phyloP scores from a whole-genome alignment of 2,113 vertebrate genomes.

The Chaetops frenatus region DNA sequence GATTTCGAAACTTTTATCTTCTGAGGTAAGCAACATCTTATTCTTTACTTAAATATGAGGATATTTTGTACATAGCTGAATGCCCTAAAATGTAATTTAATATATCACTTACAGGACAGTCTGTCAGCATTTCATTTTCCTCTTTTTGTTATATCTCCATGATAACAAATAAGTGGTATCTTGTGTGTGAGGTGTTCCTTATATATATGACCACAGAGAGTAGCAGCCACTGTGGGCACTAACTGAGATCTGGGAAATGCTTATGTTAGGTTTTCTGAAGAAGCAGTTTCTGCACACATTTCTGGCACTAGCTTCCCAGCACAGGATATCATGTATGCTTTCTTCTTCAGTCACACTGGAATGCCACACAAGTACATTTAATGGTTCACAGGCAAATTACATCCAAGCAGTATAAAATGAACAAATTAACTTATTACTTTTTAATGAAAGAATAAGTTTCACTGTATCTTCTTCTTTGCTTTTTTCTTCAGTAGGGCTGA shows the following conservation, averaged over 20 bases:
- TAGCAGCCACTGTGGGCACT: not conserved
- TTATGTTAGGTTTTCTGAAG: not conserved
- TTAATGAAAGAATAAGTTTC: not conserved
- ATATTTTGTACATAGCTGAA: not conserved
- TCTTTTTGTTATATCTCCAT: not conserved
- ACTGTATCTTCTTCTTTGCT: not conserved
- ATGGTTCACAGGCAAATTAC: not conserved
- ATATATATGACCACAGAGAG: not conserved
- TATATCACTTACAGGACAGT: not conserved
- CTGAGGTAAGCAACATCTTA: not conserved
- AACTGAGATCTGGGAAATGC: not conserved
- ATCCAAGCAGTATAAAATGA: not conserved
- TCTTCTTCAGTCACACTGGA: not conserved
- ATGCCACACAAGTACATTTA: not conserved
- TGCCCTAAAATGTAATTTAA: not conserved
- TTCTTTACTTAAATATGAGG: not conserved
- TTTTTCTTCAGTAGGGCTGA: not conserved
- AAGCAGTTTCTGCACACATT: not conserved
- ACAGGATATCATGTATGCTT: not conserved
- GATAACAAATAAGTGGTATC: not conserved
- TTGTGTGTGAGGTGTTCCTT: not conserved
- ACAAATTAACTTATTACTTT: not conserved
- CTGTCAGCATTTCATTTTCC: not conserved
- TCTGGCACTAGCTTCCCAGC: not conserved
- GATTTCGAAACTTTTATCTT: not conserved